phyloP scores from a whole-genome alignment of 2,888 invertebrate genomes.

The Macroteleia sp. region DNA sequence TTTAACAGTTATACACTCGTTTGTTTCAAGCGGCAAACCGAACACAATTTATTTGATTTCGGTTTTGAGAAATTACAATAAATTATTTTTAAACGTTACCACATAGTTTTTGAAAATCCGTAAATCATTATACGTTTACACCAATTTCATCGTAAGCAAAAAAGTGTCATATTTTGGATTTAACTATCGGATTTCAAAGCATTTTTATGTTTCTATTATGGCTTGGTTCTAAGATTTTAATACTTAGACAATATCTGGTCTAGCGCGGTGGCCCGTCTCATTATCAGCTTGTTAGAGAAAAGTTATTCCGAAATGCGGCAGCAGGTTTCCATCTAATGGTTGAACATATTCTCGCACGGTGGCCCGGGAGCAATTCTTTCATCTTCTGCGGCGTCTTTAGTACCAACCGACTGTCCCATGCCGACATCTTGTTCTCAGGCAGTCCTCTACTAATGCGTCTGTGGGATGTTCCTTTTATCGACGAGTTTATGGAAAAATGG shows the following conservation, averaged over 20 bases:
- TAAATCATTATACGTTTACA: no score
- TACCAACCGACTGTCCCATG: constrained; percentile 46
- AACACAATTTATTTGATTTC: no score
- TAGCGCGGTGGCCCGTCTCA: constrained; percentile 63
- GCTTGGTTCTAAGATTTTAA: neutral
- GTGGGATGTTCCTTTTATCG: constrained; percentile 62
- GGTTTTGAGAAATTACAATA: no score
- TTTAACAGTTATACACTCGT: no score
- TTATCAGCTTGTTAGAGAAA: constrained; percentile 78
- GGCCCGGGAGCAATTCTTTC: constrained; percentile 75
- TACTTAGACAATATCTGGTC: constrained; percentile 8
- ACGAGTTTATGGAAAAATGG: constrained; percentile 58
- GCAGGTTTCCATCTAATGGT: constrained; percentile 59
- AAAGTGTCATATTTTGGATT: neutral
- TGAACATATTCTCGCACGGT: constrained; percentile 72
- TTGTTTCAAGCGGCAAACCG: no score
- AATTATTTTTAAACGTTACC: no score
- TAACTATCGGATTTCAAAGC: neutral
- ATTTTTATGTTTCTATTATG: neutral
- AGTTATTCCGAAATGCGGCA: constrained; percentile 74
- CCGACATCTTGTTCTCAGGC: constrained; percentile 64
- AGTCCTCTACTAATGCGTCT: constrained; percentile 54
- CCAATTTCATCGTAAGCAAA: neutral
- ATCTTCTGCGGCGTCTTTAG: constrained; percentile 71
- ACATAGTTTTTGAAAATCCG: no score